phyloP scores from a whole-genome alignment of 2,797 vertebrate genomes.

The Spheniscus humboldti region DNA sequence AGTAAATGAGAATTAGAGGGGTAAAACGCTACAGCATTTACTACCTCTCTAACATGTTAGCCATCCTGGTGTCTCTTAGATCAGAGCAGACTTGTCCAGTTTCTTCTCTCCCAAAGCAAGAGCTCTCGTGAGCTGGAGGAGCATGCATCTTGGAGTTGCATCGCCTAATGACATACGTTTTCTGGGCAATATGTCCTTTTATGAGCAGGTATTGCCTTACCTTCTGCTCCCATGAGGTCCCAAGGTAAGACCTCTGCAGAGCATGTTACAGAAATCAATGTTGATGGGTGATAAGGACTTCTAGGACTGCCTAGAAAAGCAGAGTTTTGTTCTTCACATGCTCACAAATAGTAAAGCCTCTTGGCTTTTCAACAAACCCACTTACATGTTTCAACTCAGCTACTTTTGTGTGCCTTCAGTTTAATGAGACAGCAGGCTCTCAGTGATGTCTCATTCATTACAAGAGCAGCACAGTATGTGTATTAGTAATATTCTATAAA shows the following conservation, averaged over 20 bases:
- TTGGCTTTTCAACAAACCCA: neutral
- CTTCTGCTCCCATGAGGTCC: neutral
- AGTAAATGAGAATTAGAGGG: neutral
- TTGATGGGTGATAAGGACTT: neutral
- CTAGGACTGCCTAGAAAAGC: neutral
- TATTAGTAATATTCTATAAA: neutral
- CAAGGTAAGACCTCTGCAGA: neutral
- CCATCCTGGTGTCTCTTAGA: neutral
- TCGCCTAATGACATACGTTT: fast-evolving
- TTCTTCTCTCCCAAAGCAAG: neutral
- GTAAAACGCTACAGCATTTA: neutral
- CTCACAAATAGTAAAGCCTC: neutral
- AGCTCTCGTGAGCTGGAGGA: neutral
- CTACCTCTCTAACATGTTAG: fast-evolving
- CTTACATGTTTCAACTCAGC: fast-evolving
- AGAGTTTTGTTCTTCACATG: neutral
- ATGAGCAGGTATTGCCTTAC: neutral
- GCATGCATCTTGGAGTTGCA: fast-evolving
- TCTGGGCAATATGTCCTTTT: neutral
- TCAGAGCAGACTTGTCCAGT: neutral
- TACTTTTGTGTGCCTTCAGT: neutral
- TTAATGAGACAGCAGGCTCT: neutral
- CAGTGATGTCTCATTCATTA: neutral
- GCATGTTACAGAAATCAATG: fast-evolving
- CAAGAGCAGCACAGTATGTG: neutral